Percentiles rank a stretch among this genome's conserved stretches.
phyloP scores from a whole-genome alignment of 2,888 invertebrate genomes.

The Drosophila nr. perissopoda region DNA sequence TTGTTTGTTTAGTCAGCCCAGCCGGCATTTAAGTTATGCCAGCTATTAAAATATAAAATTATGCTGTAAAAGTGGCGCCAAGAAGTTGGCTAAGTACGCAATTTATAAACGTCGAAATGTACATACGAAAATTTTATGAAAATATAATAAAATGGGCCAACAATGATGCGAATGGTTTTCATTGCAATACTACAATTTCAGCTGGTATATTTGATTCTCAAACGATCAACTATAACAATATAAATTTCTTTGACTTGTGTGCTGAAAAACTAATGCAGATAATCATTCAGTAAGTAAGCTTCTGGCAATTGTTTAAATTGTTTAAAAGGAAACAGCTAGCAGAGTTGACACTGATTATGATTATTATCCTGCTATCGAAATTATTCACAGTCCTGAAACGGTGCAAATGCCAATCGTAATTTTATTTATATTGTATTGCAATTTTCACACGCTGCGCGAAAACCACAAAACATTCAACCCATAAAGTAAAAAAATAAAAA shows the following conservation, averaged over 20 bases:
- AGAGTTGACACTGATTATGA: neutral
- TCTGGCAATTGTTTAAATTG: neutral
- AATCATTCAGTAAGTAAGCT: neutral
- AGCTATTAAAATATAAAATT: conserved; percentile 66
- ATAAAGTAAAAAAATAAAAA: conserved; percentile 44
- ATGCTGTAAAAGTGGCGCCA: conserved; percentile 36
- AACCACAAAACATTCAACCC: conserved; percentile 46
- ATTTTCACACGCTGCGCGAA: conserved; percentile 51
- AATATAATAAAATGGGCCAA: neutral
- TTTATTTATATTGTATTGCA: conserved; percentile 21
- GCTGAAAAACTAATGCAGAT: neutral
- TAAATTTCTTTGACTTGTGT: neutral
- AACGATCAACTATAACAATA: neutral
- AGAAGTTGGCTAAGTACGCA: conserved; percentile 32
- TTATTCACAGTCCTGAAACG: conserved; percentile 6
- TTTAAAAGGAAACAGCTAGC: neutral
- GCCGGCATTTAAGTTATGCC: conserved; percentile 52
- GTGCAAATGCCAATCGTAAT: conserved; percentile 26
- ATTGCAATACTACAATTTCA: neutral
- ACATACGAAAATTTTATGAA: conserved; percentile 8
- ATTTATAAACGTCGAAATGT: conserved; percentile 42
- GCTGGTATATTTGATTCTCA: neutral
- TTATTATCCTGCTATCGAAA: conserved; percentile 31
- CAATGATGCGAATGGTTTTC: neutral
- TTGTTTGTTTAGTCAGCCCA: neutral